Base-by-base conservation (phyloP, 2,797 vertebrate genomes). In the Lateolabrax maculatus region DNA sequence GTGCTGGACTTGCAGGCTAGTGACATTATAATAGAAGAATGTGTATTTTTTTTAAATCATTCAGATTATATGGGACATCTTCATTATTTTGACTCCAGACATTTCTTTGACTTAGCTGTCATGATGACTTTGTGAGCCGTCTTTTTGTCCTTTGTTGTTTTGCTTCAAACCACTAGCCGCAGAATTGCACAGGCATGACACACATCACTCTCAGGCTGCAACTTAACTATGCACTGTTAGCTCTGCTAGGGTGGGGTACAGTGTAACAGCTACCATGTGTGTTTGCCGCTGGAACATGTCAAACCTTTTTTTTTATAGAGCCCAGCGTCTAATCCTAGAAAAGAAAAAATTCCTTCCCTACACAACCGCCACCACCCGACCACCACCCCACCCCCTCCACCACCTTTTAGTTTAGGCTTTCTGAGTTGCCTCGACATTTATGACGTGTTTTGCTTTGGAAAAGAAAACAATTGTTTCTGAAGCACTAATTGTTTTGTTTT, bases 131-230 rank as follows among this genome's bases (percentile, higher is more conserved):
- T 78, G 72, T 73, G 68, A 87, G 81, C 74, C 41, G 37, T 79
- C 62, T 74, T 73, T 71, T 62, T 62, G 77, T 85, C 77, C 80
- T 88, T 75, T 85, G 81, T 84, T 90, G 81, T 91, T 92, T 87
- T 69, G 74, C 84, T 92, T 79, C 75, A 85, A 92, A 89, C 85
- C 84, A 71, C 74, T 39, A 57, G 80, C 92, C 88, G 67, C 87
- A 90, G 80, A 92, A 84, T 77, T 89, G 80, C 85, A 65, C 68
- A 83, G 85, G 86, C 84, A 81, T 75, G 80, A 86, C 82, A 86
- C 81, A 61, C 81, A 86, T 79, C 84, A 81, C 71, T 80, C 69
- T 75, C 16, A 83, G 77, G 73, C 87, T 82, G 80, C 80, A 75
- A 77, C 82, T 85, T 88, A 86, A 81, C 86, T 77, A 49, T 60